phyloP scores from a whole-genome alignment of 2,797 vertebrate genomes.

The Epinephelus awoara region DNA sequence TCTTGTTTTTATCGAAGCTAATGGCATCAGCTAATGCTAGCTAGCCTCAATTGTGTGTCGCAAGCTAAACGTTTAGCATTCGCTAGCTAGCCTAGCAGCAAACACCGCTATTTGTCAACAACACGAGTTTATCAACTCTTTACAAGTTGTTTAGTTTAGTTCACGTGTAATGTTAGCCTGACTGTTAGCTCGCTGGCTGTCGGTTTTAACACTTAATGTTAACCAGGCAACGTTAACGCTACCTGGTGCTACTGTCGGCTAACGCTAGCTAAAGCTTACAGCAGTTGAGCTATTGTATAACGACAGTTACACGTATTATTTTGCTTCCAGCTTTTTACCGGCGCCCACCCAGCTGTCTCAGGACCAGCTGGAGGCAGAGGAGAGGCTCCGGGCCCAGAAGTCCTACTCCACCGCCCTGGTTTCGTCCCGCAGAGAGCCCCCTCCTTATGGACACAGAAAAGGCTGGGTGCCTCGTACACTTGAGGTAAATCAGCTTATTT shows the following conservation, averaged over 20 bases:
- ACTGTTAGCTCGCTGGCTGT: not conserved
- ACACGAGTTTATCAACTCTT: not conserved
- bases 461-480: slow-evolving; percentile 93
- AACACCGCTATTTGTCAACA: too few relatives aligned
- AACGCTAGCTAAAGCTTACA: slow-evolving; percentile 5
- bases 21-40: slow-evolving; percentile 35
- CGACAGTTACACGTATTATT: not conserved
- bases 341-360: slow-evolving; percentile 97
- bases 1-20: slow-evolving; percentile 8
- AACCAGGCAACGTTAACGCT: too few relatives aligned
- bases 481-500: slow-evolving; percentile 83
- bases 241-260: slow-evolving; percentile 1
- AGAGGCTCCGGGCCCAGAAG: slow-evolving; percentile 90
- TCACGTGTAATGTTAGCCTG: accelerated
- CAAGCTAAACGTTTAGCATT: slow-evolving; percentile 20
- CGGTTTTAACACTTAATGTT: too few relatives aligned
- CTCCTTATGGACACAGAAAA: slow-evolving; percentile 92
- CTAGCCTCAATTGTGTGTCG: slow-evolving; percentile 5
- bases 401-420: slow-evolving; percentile 93
- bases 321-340: slow-evolving; percentile 91
- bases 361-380: slow-evolving; percentile 97
- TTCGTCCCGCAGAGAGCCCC: slow-evolving; percentile 92
- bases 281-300: not conserved
- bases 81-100: slow-evolving; percentile 44
- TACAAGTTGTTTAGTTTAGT: accelerated